Evolutionary conservation across 2,113 vertebrate species (phyloP), one percentile per base, ranked within the genome.

Genomic region (Rhinopomastus cyanomelas): DNA sequence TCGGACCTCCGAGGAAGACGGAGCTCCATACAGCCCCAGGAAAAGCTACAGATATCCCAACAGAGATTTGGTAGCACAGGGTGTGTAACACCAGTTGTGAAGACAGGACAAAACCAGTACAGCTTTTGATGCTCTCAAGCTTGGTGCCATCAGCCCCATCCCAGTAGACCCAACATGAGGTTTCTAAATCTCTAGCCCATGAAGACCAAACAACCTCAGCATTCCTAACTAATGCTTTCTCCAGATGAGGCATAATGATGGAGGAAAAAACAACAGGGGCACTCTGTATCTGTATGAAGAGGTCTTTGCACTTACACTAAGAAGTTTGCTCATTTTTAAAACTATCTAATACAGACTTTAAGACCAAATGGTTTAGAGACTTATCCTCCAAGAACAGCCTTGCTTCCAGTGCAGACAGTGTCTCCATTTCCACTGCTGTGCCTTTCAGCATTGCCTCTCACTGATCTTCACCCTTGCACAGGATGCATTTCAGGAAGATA

Each of bases 401-500:
- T 44, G 53, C 22, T 51, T 60, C 27, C 62, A 86, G 22, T 2
- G 32, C 44, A 89, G 36, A 57, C 27, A 26, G 52, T 8, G 9
- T 2, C 69, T 42, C 29, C 56, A 22, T 36, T 80, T n/a, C 65
- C 46, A 78, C 53, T 42, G 46, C 44, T 86, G 42, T 53, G 37
- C 18, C 75, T 77, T 34, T 20, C 61, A 74, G 69, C 49, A 26
- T 23, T 72, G 83, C 32, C 42, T 51, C 81, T 26, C 1, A 11
- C 51, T 72, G 77, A 72, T 79, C 74, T 8, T 95, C 59, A 94
- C 94, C 93, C 80, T 79, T 91, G 76, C 86, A 95, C 93, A 95
- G 93, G 90, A 95, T 91, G 74, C 32, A 34, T 23, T 90, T 91
- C 88, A 92, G 92, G 69, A 93, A 91, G 62, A 79, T 55, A 30